Percentiles rank a stretch among this genome's conserved stretches.
Evolutionary conservation across 1,140 invertebrate genomes (phyloP).

Genomic region (Eueides isabella): DNA sequence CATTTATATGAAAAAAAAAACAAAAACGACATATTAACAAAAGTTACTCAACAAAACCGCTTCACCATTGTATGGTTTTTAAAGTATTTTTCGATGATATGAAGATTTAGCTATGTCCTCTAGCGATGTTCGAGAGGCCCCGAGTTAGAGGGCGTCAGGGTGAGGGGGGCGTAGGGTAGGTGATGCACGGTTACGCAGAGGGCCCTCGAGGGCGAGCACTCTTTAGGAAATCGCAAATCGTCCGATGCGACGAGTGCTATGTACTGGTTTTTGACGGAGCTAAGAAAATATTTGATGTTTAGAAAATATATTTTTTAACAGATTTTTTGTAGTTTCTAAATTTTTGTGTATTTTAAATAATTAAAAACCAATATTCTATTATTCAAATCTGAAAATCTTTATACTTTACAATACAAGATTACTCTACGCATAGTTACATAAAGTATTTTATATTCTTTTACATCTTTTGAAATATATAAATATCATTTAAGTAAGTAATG

Average conservation of each 20-base stretch:
- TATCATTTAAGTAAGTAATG: no score
- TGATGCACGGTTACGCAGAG: constrained; percentile 56
- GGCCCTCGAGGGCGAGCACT: constrained; percentile 56
- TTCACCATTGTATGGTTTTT: background rate
- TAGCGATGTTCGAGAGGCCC: constrained; percentile 7
- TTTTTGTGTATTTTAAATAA: no score
- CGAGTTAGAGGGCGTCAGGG: background rate
- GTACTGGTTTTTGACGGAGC: constrained; percentile 32
- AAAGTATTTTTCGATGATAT: background rate
- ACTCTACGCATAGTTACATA: no score
- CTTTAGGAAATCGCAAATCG: constrained; percentile 67
- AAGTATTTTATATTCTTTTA: no score
- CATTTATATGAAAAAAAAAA: no score
- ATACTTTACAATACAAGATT: no score
- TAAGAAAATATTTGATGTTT: constrained; percentile 33
- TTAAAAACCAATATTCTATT: no score
- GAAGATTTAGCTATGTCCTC: constrained; percentile 9
- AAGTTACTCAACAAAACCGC: background rate
- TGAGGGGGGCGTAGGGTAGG: background rate
- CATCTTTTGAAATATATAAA: no score
- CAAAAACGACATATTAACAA: no score
- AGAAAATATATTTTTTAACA: background rate
- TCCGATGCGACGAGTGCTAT: constrained; percentile 41
- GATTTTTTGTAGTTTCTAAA: background rate
- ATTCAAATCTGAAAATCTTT: no score